Conservation (phyloP, 1,140 invertebrate genomes). For the Microplitis demolitor region DNA sequence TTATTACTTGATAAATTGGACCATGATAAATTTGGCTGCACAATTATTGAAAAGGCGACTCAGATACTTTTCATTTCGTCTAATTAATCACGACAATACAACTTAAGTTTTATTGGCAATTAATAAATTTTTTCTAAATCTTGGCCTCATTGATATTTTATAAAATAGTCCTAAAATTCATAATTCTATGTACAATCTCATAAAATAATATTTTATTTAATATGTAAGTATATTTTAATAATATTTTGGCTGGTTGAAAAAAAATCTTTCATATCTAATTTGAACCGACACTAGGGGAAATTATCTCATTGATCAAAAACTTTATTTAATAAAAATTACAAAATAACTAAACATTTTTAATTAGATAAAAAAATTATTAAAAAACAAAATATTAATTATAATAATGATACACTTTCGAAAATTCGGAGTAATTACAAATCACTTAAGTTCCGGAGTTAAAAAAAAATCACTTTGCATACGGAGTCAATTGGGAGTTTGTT, state of each 20-base stretch:
- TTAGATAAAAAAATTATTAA: neutral
- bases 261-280: slow-evolving; percentile 17
- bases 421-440: no score
- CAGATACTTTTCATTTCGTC: neutral
- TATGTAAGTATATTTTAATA: slow-evolving; percentile 23
- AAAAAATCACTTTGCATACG: no score
- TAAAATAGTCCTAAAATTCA: slow-evolving; percentile 39
- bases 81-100: neutral
- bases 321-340: no score
- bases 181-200: slow-evolving; percentile 56
- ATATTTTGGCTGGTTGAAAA: slow-evolving; percentile 24
- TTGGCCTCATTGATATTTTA: slow-evolving; percentile 25
- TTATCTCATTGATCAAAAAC: no score
- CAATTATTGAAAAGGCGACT: no score
- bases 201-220: slow-evolving; percentile 49
- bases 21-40: neutral
- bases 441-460: no score
- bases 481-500: no score
- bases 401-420: neutral
- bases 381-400: no score
- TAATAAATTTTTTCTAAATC: neutral
- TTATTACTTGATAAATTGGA: neutral
- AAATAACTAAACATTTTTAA: no score
- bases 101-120: neutral
- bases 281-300: neutral